phyloP scores from a whole-genome alignment of 2,797 vertebrate species.

The Hemibagrus guttatus region DNA sequence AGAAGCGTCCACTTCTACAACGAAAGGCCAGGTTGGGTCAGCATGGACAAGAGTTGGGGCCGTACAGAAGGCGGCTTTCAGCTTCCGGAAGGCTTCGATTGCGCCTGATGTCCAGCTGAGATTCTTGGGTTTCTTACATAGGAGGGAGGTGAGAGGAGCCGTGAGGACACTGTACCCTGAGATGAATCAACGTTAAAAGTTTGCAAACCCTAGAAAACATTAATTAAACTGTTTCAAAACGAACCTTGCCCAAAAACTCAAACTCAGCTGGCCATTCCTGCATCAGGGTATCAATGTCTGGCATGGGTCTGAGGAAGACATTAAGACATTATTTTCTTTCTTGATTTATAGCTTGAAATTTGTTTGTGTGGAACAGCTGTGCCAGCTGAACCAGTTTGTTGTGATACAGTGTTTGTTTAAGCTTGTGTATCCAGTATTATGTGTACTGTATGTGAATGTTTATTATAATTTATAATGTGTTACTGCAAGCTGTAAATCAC shows the following conservation, averaged over 20 bases:
- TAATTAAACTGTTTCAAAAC: not conserved
- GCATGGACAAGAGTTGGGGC: too few species aligned
- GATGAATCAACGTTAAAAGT: too few species aligned
- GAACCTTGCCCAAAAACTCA: conserved; percentile 85
- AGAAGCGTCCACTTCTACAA: too few species aligned
- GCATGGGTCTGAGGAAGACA: conserved; percentile 78
- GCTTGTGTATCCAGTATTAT: not conserved
- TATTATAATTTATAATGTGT: not conserved
- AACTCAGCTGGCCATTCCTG: conserved; percentile 93
- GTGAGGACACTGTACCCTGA: too few species aligned
- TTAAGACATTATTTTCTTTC: not conserved
- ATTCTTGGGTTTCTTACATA: too few species aligned
- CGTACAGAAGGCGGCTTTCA: too few species aligned
- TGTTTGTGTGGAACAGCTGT: not conserved
- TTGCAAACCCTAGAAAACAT: too few species aligned
- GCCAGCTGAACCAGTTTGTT: not conserved
- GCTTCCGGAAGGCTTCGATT: too few species aligned
- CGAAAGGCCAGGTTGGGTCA: too few species aligned
- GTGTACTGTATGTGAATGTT: not conserved
- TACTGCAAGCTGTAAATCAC: not conserved
- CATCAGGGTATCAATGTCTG: too few species aligned
- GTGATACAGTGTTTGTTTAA: not conserved
- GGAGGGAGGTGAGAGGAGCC: too few species aligned
- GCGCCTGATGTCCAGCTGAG: too few species aligned
- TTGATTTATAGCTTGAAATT: not conserved